phyloP scores from a whole-genome alignment of 2,888 invertebrate genomes.

The Rhagonycha lutea region DNA sequence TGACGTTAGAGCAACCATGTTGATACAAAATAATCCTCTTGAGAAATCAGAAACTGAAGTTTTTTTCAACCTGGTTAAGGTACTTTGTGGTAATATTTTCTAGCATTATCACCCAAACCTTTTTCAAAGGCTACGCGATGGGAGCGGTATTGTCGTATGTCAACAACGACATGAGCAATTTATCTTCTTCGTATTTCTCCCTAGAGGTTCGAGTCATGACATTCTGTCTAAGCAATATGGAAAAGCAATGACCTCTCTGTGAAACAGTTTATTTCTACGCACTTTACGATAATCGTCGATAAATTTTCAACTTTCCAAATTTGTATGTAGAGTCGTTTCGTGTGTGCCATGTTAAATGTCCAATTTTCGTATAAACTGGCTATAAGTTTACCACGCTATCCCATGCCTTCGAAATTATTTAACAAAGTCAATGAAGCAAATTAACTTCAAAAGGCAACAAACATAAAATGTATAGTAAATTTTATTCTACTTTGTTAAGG shows the following conservation, averaged over 20 bases:
- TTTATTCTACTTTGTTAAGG: conserved; percentile 1
- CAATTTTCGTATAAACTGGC: conserved; percentile 15
- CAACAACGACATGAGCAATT: conserved; percentile 51
- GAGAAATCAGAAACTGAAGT: background rate
- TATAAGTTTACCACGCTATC: conserved; percentile 6
- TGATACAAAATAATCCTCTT: background rate
- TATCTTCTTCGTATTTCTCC: conserved; percentile 53
- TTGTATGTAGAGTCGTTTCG: conserved; percentile 11
- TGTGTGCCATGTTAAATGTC: conserved; percentile 13
- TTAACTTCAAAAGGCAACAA: background rate
- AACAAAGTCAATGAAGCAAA: background rate
- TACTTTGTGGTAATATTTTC: conserved; percentile 30
- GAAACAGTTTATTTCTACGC: conserved; percentile 21
- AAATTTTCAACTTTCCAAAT: conserved; percentile 22
- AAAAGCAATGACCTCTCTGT: conserved; percentile 40
- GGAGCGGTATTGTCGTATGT: conserved; percentile 51
- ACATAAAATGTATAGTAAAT: background rate
- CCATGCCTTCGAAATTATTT: background rate
- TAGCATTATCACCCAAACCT: conserved; percentile 31
- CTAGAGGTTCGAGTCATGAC: conserved; percentile 45
- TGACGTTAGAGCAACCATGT: background rate
- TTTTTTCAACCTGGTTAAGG: background rate
- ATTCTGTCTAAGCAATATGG: conserved; percentile 42
- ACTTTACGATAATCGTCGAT: conserved; percentile 25
- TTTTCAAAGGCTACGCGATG: conserved; percentile 24